phyloP scores from a whole-genome alignment of 2,113 vertebrate species.

The Psilopogon haemacephalus region DNA sequence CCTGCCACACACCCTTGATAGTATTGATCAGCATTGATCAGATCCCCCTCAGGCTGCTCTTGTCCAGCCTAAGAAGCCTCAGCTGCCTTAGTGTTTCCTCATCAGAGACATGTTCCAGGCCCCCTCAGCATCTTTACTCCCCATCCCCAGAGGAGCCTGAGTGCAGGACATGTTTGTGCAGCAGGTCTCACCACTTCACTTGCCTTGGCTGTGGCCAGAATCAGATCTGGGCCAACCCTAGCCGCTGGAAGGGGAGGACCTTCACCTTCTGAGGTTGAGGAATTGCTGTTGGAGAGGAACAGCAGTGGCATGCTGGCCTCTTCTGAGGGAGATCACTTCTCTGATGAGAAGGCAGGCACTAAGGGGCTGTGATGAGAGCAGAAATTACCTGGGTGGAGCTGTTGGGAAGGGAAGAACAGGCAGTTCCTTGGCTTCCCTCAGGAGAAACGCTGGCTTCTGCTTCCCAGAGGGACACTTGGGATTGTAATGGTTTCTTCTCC shows the following conservation, averaged over 20 bases:
- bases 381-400: not conserved
- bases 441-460: not conserved
- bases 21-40: too few species aligned
- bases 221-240: not conserved
- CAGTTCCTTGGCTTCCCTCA: not conserved
- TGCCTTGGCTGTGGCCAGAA: too few species aligned
- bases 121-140: too few species aligned
- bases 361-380: not conserved
- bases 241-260: fast-evolving
- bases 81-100: too few species aligned
- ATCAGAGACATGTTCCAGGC: too few species aligned
- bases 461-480: not conserved
- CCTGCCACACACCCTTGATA: too few species aligned
- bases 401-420: not conserved
- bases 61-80: too few species aligned
- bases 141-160: too few species aligned
- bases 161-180: too few species aligned
- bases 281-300: not conserved
- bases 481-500: not conserved
- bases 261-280: fast-evolving
- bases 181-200: too few species aligned
- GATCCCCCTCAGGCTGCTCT: too few species aligned
- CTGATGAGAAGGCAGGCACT: not conserved
- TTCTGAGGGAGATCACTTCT: not conserved
- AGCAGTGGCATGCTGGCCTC: not conserved